Conservation (phyloP, 2,797 vertebrate species). For the Acanthurus leucopareius region DNA sequence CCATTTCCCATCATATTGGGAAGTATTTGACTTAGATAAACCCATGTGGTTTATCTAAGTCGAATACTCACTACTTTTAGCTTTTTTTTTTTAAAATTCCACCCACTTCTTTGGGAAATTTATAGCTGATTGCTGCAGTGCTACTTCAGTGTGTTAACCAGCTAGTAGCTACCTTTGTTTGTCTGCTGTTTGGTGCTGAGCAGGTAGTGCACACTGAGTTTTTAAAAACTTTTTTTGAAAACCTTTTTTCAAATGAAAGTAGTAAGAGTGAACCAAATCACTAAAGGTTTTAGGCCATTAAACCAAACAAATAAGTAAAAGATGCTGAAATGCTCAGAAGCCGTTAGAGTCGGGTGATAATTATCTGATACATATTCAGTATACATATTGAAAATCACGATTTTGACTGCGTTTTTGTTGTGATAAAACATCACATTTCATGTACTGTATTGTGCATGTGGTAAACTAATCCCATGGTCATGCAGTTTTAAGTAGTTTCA, state of each 20-base stretch:
- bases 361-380: too few relatives aligned
- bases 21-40: too few relatives aligned
- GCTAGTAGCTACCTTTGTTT: too few relatives aligned
- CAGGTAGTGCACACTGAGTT: too few relatives aligned
- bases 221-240: too few relatives aligned
- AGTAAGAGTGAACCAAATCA: too few relatives aligned
- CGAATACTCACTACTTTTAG: not conserved
- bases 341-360: too few relatives aligned
- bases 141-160: not conserved
- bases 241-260: too few relatives aligned
- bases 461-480: not conserved
- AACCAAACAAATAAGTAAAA: too few relatives aligned
- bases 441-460: not conserved
- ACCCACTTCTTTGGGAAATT: not conserved
- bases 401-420: not conserved
- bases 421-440: not conserved
- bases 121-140: not conserved
- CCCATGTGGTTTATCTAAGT: not conserved
- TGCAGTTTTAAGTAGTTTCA: conserved; percentile 37
- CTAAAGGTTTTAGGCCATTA: too few relatives aligned
- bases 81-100: not conserved
- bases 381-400: not conserved
- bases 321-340: too few relatives aligned
- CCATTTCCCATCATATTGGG: not conserved
- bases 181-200: too few relatives aligned